Evolutionary conservation across 2,888 invertebrate species (phyloP), one percentile per base, ranked within the genome.

Genomic region (Ametastegia equiseti): DNA sequence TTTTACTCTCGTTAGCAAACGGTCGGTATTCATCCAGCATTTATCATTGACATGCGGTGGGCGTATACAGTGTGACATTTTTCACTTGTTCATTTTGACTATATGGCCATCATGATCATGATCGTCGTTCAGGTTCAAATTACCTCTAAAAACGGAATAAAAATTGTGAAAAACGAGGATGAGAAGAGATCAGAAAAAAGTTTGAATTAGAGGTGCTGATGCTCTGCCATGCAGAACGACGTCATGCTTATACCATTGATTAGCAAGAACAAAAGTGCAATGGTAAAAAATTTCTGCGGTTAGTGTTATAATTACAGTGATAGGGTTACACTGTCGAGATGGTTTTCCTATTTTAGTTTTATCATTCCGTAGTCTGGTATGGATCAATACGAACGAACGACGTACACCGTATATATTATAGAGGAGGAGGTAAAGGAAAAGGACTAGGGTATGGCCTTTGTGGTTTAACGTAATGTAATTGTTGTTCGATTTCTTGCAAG

Each of bases 401-500:
- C 86, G 84, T 42, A 75, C n/a, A n/a, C n/a, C n/a, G n/a, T n/a
- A n/a, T n/a, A n/a, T n/a, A n/a, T n/a, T n/a, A n/a, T n/a, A n/a
- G n/a, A n/a, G n/a, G n/a, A n/a, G n/a, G n/a, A n/a, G n/a, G n/a
- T n/a, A n/a, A n/a, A n/a, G n/a, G n/a, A n/a, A n/a, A n/a, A n/a
- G n/a, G n/a, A n/a, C n/a, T n/a, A n/a, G n/a, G 65, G n/a, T 82
- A 82, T 82, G 80, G 86, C 85, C 86, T 63, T 33, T 15, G 71
- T 47, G 85, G 88, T 90, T n/a, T n/a, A n/a, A n/a, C n/a, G n/a
- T 89, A 90, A 89, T 88, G 88, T 87, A 89, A 89, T 89, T 88
- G 89, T 89, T 89, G 89, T 88, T 90, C 88, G 89, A 89, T 90
- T 90, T 90, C 90, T 89, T 89, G 87, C 87, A 88, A 88, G 88